Percentiles rank a stretch among this genome's conserved stretches.
These are phyloP conservation scores for Chionoecetes opilio DNA, from an alignment of 1,140 invertebrate genomes.

Conservation along the genomic window DNA sequence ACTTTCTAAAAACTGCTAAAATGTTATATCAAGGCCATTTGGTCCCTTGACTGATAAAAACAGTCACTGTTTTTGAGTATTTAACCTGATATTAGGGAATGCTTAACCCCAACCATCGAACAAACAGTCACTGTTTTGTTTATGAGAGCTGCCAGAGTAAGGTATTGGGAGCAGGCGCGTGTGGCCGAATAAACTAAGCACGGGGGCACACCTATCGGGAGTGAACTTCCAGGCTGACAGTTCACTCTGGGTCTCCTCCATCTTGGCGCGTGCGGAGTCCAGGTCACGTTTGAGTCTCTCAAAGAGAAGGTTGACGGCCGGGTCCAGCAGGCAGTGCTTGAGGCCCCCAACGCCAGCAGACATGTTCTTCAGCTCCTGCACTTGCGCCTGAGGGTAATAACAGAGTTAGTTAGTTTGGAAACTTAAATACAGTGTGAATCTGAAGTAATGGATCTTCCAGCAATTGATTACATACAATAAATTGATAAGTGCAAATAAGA, in stretches of 20 bases:
- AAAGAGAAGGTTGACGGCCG: slow-evolving; percentile 97
- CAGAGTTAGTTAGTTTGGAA: slow-evolving; percentile 63
- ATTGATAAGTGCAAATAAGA: no score
- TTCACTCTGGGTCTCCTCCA: slow-evolving; percentile 99
- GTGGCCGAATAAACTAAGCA: slow-evolving; percentile 79
- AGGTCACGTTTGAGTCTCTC: slow-evolving; percentile 96
- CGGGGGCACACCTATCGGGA: slow-evolving; percentile 91
- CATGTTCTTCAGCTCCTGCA: slow-evolving; percentile 93
- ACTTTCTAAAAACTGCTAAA: slow-evolving; percentile 69
- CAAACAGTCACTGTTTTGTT: slow-evolving; percentile 79
- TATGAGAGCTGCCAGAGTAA: slow-evolving; percentile 75
- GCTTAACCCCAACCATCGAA: slow-evolving; percentile 70
- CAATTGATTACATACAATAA: no score
- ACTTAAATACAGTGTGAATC: background rate
- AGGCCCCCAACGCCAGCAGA: slow-evolving; percentile 91
- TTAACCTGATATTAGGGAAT: slow-evolving; percentile 59
- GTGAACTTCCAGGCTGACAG: slow-evolving; percentile 99
- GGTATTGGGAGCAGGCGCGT: slow-evolving; percentile 73
- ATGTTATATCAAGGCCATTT: slow-evolving; percentile 49
- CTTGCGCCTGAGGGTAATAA: slow-evolving; percentile 93
- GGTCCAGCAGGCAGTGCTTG: slow-evolving; percentile 94
- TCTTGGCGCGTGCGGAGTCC: slow-evolving; percentile 93
- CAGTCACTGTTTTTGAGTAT: slow-evolving; percentile 69
- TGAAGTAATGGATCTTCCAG: no score
- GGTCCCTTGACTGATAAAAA: slow-evolving; percentile 67